phyloP scores from a whole-genome alignment of 2,113 vertebrate genomes.

The Saiga tatarica region DNA sequence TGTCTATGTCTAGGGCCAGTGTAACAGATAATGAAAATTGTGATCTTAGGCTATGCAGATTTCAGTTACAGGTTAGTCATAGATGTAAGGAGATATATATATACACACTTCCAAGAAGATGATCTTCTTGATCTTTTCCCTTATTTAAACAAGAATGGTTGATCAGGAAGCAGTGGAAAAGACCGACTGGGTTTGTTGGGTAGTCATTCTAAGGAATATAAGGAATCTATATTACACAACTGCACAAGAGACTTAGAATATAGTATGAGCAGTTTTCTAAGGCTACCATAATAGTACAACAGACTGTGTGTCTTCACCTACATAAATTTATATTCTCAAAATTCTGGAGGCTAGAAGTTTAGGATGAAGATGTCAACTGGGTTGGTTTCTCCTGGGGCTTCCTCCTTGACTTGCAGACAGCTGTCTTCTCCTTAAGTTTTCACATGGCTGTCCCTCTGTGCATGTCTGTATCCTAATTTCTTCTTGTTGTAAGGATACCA shows the following conservation, averaged over 20 bases:
- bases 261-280: fast-evolving
- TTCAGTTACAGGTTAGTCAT: neutral
- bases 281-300: neutral
- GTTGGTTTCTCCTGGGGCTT: neutral
- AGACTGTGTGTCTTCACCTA: neutral
- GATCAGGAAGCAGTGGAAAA: constrained; percentile 26
- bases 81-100: neutral
- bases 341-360: neutral
- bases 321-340: neutral
- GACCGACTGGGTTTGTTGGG: neutral
- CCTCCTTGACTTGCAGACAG: neutral
- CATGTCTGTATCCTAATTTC: neutral
- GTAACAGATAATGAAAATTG: neutral
- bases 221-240: neutral
- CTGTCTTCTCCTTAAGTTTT: neutral
- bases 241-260: neutral
- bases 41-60: neutral
- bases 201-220: neutral
- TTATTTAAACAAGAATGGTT: neutral
- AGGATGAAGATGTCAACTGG: neutral
- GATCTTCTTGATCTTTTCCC: neutral
- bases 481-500: neutral
- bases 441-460: neutral
- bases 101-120: neutral
- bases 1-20: neutral